phyloP scores from a whole-genome alignment of 2,888 invertebrate species.

The Ophion costatus region DNA sequence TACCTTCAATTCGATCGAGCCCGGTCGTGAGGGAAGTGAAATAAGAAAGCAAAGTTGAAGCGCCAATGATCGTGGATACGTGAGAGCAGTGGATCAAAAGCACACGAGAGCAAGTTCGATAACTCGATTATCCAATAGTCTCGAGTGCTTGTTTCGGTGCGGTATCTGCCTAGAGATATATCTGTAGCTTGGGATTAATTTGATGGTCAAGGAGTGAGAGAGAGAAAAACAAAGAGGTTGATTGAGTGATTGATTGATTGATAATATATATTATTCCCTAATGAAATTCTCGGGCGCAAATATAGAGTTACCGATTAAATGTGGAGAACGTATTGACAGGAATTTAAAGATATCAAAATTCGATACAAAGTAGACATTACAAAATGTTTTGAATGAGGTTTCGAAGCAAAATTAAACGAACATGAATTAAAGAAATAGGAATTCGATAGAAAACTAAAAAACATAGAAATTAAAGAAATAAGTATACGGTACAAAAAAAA shows the following conservation, averaged over 20 bases:
- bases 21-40: neutral
- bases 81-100: slow-evolving; percentile 40
- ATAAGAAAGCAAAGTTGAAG: slow-evolving; percentile 34
- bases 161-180: slow-evolving; percentile 53
- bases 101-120: slow-evolving; percentile 63
- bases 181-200: slow-evolving; percentile 74
- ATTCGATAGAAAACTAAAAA: neutral
- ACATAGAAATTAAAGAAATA: too few species aligned
- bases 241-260: neutral
- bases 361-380: too few species aligned
- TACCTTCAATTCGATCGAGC: slow-evolving; percentile 13
- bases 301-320: neutral
- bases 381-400: too few species aligned
- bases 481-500: neutral
- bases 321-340: neutral
- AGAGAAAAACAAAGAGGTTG: neutral
- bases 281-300: neutral
- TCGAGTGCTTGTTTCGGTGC: slow-evolving; percentile 37
- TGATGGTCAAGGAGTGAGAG: slow-evolving; percentile 62
- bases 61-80: slow-evolving; percentile 42
- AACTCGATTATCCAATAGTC: slow-evolving; percentile 68
- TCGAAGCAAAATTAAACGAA: neutral
- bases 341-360: neutral
- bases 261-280: neutral
- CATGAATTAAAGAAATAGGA: neutral